Conservation (phyloP, 2,797 vertebrate species). For the Phoeniculus purpureus region DNA sequence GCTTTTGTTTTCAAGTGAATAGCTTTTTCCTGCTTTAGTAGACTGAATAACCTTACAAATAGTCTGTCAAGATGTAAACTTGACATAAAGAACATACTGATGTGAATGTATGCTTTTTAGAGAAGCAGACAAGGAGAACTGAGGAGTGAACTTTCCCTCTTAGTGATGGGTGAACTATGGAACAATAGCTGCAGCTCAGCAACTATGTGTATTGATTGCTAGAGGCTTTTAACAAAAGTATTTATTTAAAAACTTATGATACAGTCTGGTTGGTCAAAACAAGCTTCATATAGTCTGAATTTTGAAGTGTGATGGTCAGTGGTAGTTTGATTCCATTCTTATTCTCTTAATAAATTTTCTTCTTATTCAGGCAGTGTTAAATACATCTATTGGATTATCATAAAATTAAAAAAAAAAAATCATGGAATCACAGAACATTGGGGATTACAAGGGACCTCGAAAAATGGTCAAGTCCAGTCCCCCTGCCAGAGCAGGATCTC, state of each 20-base stretch:
- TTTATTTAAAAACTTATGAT: background rate
- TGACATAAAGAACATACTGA: background rate
- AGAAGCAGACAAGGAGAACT: background rate
- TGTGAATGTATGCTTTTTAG: background rate
- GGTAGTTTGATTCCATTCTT: background rate
- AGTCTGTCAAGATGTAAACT: background rate
- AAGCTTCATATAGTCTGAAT: background rate
- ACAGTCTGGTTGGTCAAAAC: background rate
- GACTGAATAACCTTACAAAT: background rate
- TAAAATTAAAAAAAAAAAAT: background rate
- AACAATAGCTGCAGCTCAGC: background rate
- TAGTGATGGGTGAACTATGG: background rate
- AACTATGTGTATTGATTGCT: background rate
- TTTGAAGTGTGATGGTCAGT: background rate
- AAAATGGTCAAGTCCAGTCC: too few species aligned
- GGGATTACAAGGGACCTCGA: too few species aligned
- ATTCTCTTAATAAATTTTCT: background rate
- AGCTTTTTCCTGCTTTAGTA: background rate
- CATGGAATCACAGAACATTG: too few species aligned
- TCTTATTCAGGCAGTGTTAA: background rate
- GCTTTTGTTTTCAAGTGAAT: constrained; percentile 1
- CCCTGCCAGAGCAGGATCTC: too few species aligned
- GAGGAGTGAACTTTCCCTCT: background rate
- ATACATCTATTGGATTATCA: background rate
- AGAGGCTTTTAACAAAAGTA: background rate